Base-by-base conservation (phyloP, 2,113 vertebrate genomes). In the Acanthisitta chloris region DNA sequence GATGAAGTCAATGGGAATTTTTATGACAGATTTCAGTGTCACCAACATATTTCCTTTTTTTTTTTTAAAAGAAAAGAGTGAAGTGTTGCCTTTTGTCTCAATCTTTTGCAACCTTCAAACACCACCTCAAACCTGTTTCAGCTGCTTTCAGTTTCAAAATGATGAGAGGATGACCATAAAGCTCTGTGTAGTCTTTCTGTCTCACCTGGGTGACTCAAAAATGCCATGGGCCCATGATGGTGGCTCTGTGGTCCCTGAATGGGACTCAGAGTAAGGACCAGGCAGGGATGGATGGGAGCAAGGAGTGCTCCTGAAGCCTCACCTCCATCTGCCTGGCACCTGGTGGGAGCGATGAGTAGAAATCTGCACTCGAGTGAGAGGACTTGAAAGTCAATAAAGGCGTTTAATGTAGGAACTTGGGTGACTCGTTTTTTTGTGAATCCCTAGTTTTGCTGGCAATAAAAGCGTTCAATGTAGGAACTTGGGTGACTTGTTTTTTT, bases 71-170 rank as follows among this genome's bases (percentile, higher is more conserved):
- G 29, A 51, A 29, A 46, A 29, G 3, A 71, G 12, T 38, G 14
- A 45, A 21, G 4, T 42, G 14, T 38, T 83, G 49, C 45, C 46
- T 92, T 92, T 88, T 74, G 38, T 77, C 38, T 81, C 43, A 55
- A 12, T 88, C 67, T 88, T 86, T 86, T 93, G 58, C 55, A 78
- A 16, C 36, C 59, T 82, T 78, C 67, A 54, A 86, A 87, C 0
- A 1, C 87, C 88, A 88, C 58, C 54, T 95, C 55, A 86, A 90
- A 96, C 82, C 76, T 83, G 85, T 78, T 96, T 40, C 10, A 46
- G 18, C 88, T 0, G 4, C 91, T 84, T 93, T 88, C 52, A 79
- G 67, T 92, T 96, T 90, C 74, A 88, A 90, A 92, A 66, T 0
- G 0, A 17, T 8, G 46, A 61, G 64, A 33, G 66, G 69, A 64